phyloP scores from a whole-genome alignment of 2,113 vertebrate genomes.

The Scytalopus superciliaris region DNA sequence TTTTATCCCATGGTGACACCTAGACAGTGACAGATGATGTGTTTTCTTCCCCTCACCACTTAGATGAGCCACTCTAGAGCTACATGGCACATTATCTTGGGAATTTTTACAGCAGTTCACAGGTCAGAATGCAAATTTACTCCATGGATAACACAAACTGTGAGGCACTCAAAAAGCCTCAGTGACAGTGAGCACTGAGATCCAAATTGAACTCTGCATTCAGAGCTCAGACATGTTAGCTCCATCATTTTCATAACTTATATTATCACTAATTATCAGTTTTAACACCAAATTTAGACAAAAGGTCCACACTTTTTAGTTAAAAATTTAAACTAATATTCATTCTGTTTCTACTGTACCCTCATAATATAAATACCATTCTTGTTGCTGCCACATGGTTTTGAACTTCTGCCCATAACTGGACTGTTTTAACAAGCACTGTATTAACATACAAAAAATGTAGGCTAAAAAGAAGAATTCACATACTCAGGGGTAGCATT shows the following conservation, averaged over 20 bases:
- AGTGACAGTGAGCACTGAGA: not conserved
- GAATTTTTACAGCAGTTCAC: not conserved
- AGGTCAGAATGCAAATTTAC: not conserved
- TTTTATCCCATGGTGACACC: constrained; percentile 96
- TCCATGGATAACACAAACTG: not conserved
- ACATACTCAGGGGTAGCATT: not conserved
- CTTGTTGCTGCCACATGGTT: not conserved
- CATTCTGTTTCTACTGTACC: not conserved
- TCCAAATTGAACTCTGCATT: not conserved
- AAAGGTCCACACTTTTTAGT: not conserved
- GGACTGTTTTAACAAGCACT: not conserved
- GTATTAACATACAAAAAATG: not conserved
- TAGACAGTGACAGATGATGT: constrained; percentile 38
- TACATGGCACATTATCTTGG: not conserved
- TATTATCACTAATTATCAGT: not conserved
- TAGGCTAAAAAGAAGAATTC: not conserved
- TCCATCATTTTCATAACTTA: not conserved
- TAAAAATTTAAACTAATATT: not conserved
- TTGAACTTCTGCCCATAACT: not conserved
- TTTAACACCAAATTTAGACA: not conserved
- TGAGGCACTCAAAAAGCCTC: not conserved
- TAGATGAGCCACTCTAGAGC: not conserved
- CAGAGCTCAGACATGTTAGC: not conserved
- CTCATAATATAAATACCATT: not conserved
- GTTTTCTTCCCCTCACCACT: not conserved